phyloP scores from a whole-genome alignment of 2,888 invertebrate species.

The Diarsia brunnea region DNA sequence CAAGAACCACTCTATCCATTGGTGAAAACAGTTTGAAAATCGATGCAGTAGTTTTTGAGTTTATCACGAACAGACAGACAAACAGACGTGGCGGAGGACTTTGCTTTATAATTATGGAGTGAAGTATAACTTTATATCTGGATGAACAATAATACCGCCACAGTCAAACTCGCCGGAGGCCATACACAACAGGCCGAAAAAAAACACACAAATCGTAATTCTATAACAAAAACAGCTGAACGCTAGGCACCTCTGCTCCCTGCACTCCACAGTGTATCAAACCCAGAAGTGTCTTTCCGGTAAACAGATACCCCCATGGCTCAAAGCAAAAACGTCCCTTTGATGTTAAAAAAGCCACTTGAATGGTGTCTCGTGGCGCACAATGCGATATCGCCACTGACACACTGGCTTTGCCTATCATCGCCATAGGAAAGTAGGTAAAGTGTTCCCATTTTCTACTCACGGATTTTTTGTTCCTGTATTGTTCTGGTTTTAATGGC shows the following conservation, averaged over 20 bases:
- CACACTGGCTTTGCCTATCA: slow-evolving; percentile 60
- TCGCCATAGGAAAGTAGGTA: slow-evolving; percentile 63
- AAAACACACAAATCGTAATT: background rate
- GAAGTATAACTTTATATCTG: background rate
- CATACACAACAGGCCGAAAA: background rate
- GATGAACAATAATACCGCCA: background rate
- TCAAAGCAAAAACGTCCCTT: slow-evolving; percentile 78
- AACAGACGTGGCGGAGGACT: too few species aligned
- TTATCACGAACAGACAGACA: too few species aligned
- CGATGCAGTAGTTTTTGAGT: too few species aligned
- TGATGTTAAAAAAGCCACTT: slow-evolving; percentile 84
- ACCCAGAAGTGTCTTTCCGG: slow-evolving; percentile 57
- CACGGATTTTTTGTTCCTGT: slow-evolving; percentile 57
- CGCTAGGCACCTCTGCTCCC: background rate
- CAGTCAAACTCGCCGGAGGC: background rate
- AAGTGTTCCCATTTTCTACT: slow-evolving; percentile 65
- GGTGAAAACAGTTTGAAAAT: too few species aligned
- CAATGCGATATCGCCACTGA: slow-evolving; percentile 69
- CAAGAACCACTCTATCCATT: too few species aligned
- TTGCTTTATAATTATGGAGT: too few species aligned
- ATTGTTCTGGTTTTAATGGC: slow-evolving; percentile 59
- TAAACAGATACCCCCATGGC: slow-evolving; percentile 60
- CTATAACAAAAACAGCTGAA: background rate
- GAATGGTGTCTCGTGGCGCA: slow-evolving; percentile 75
- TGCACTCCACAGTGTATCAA: slow-evolving; percentile 33